These are phyloP conservation scores for Aethes cnicana DNA, from an alignment of 2,888 invertebrate species.

Conservation along the genomic window DNA sequence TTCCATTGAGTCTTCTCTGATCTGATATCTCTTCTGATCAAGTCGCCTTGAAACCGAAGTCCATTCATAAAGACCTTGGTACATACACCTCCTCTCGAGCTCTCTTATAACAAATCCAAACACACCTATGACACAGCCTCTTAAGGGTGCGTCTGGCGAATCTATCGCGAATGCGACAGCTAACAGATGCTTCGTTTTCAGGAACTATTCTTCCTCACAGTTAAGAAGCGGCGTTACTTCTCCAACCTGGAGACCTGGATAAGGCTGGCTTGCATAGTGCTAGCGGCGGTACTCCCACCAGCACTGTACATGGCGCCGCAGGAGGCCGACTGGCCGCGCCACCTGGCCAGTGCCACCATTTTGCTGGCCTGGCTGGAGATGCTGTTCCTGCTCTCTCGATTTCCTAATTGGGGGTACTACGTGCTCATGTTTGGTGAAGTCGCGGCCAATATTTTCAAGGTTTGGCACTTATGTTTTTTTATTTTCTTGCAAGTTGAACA, in stretches of 20 bases:
- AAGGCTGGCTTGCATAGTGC: conserved; percentile 72
- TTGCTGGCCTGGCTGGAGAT: conserved; percentile 82
- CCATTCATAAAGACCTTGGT: too few relatives aligned
- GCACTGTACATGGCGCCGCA: conserved; percentile 48
- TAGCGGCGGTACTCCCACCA: conserved; percentile 69
- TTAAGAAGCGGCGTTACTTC: conserved; percentile 74
- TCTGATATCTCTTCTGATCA: too few relatives aligned
- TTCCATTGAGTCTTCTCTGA: too few relatives aligned
- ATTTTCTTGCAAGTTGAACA: too few relatives aligned
- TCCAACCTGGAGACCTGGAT: conserved; percentile 81
- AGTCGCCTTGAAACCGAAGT: too few relatives aligned
- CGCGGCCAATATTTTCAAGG: conserved; percentile 79
- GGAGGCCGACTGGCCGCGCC: conserved; percentile 65
- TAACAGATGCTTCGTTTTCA: too few relatives aligned
- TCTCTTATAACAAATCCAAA: too few relatives aligned
- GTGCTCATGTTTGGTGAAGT: conserved; percentile 84
- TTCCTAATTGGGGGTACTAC: conserved; percentile 82
- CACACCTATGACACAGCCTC: too few relatives aligned
- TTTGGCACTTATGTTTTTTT: too few relatives aligned
- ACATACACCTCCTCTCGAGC: too few relatives aligned
- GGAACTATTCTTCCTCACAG: conserved; percentile 79
- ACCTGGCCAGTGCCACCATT: conserved; percentile 77
- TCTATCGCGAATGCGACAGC: too few relatives aligned
- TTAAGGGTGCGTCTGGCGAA: too few relatives aligned
- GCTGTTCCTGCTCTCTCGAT: conserved; percentile 80